phyloP scores from a whole-genome alignment of 35 echinoderm and acorn worm species.

The Stichopus chloronotus region DNA sequence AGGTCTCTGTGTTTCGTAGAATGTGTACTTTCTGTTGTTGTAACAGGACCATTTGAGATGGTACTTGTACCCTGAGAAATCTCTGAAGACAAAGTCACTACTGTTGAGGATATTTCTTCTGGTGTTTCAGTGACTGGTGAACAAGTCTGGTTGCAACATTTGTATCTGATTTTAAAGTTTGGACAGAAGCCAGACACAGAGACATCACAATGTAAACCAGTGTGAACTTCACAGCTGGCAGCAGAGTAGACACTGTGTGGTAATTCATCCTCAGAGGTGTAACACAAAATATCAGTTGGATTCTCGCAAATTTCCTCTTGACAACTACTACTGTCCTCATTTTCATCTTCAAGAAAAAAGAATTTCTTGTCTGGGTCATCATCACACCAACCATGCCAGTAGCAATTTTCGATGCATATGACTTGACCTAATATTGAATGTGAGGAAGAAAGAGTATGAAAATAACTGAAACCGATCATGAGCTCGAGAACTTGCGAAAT shows the following conservation, averaged over 20 bases:
- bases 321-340: background rate
- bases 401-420: background rate
- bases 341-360: background rate
- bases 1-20: no score
- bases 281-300: background rate
- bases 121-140: background rate
- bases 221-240: background rate
- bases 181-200: background rate
- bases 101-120: background rate
- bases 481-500: background rate
- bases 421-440: background rate
- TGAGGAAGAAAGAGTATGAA: background rate
- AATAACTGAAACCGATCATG: background rate
- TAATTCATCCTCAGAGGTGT: background rate
- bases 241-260: background rate
- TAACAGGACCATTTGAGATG: background rate
- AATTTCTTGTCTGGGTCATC: background rate
- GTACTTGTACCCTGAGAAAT: background rate
- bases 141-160: slow-evolving; percentile 6
- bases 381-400: background rate
- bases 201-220: background rate
- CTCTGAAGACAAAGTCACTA: background rate
- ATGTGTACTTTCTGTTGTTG: background rate
- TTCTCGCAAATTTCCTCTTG: background rate
- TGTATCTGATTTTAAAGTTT: slow-evolving; percentile 28